Base-by-base conservation (phyloP, 1,140 invertebrate genomes). In the Trichonephila clavata region DNA sequence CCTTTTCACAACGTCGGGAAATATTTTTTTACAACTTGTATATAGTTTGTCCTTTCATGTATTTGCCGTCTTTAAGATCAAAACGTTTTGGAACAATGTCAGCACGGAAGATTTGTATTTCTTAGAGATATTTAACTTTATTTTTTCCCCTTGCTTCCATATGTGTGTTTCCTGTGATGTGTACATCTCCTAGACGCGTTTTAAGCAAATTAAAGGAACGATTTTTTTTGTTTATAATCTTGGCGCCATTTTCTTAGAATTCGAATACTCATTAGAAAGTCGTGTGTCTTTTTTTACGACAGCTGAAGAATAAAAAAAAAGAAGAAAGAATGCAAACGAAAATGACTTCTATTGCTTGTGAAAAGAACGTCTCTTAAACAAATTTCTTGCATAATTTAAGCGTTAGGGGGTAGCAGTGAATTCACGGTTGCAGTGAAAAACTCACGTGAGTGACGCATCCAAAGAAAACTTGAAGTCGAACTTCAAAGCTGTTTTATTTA, bases 381-480 rank as follows among this genome's bases (percentile, higher is more conserved):
- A 71, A 71, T 77, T 77, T 71, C 84, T 27, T 86, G 60, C 84
- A 89, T 68, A 89, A 89, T 89, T 71, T 68, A 89, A 71, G 60
- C 20, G 59, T 83, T 27, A 59, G 81, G 14, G 43, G 20, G 60
- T 87, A 87, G 6, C 61, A 63, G 59, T 39, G 60, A 63, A 87
- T 39, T 84, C 83, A 60, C 43, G 83, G 27, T 32, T 63, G 61
- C 86, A 27, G 59, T 63, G 50, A 87, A 63, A 87, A 87, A 87
- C 39, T 87, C 86, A 84, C 83, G 32, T 87, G 86, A 87, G 18
- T 87, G 86, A 87, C 61, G 24, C 7, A 39, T 63, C 59, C 20
- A 43, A 87, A 63, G 60, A 87, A 87, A 57, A 87, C 21, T 60
- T 60, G 43, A 60, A 84, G n/a, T 21, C 4, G 18, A 20, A 65